A percentile compares a stretch with the other conserved stretches of the same genome.
Evolutionary conservation across 2,888 invertebrate genomes (phyloP).

Genomic region (Diaperis boleti): DNA sequence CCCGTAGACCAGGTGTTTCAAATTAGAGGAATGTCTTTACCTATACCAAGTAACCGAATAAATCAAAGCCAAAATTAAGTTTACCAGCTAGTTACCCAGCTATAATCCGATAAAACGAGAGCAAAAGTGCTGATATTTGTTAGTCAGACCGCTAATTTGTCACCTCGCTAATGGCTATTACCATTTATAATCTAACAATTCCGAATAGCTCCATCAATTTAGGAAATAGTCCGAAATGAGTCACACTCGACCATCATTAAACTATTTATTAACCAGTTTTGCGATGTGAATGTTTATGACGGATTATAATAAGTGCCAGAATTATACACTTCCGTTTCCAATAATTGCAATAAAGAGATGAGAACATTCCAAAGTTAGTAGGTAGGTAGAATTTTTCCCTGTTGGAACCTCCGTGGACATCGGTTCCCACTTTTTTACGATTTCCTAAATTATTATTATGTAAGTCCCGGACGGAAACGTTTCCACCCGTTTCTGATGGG

Average conservation of each 20-base stretch:
- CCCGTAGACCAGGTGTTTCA: no score
- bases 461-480: conserved; percentile 3
- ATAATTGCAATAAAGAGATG: conserved; percentile 33
- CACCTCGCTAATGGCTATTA: conserved; percentile 32
- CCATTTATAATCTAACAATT: conserved; percentile 35
- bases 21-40: no score
- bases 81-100: no score
- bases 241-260: conserved; percentile 41
- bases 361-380: conserved; percentile 14
- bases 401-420: conserved; percentile 21
- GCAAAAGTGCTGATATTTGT: conserved; percentile 14
- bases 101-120: no score
- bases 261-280: conserved; percentile 41
- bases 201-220: conserved; percentile 38
- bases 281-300: conserved; percentile 42
- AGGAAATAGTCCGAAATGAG: conserved; percentile 37
- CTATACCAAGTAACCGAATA: no score
- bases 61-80: no score
- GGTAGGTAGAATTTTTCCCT: no score
- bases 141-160: conserved; percentile 3
- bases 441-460: conserved; percentile 15
- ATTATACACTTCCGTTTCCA: conserved; percentile 41
- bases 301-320: conserved; percentile 41
- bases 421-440: conserved; percentile 27
- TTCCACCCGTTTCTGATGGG: conserved; percentile 12